These are phyloP conservation scores for Gisinianus flammeolus DNA, from an alignment of 2,888 invertebrate genomes.

Conservation along the genomic window DNA sequence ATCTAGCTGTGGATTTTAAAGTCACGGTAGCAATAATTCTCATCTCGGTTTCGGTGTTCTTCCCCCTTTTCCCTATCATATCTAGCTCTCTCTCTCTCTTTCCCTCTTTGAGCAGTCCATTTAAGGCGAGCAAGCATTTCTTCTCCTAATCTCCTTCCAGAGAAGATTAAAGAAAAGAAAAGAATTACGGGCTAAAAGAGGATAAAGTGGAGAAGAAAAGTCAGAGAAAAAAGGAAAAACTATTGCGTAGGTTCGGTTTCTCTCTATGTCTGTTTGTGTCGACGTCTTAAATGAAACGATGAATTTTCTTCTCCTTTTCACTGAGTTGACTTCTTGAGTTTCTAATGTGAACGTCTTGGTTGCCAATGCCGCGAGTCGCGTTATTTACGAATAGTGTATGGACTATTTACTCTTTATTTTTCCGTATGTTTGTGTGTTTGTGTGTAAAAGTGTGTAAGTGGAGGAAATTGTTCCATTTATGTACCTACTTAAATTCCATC, in stretches of 20 bases:
- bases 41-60: constrained; percentile 17
- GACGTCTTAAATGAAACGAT: background rate
- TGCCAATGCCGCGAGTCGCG: background rate
- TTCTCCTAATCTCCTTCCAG: constrained; percentile 33
- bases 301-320: background rate
- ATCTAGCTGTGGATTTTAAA: constrained; percentile 43
- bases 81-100: too few relatives aligned
- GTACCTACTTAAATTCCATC: background rate
- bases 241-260: constrained; percentile 15
- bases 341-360: background rate
- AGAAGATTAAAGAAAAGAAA: constrained; percentile 36
- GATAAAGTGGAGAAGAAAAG: constrained; percentile 3
- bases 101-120: background rate
- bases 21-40: constrained; percentile 43
- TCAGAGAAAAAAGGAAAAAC: constrained; percentile 3
- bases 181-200: constrained; percentile 13
- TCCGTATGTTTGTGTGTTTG: background rate
- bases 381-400: background rate
- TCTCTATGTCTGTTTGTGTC: background rate
- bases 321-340: background rate
- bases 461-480: background rate
- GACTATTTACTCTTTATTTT: background rate
- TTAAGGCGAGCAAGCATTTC: background rate
- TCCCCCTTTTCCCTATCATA: constrained; percentile 17
- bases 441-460: background rate